phyloP scores from a whole-genome alignment of 2,113 vertebrate genomes.

The Prolemur simus region DNA sequence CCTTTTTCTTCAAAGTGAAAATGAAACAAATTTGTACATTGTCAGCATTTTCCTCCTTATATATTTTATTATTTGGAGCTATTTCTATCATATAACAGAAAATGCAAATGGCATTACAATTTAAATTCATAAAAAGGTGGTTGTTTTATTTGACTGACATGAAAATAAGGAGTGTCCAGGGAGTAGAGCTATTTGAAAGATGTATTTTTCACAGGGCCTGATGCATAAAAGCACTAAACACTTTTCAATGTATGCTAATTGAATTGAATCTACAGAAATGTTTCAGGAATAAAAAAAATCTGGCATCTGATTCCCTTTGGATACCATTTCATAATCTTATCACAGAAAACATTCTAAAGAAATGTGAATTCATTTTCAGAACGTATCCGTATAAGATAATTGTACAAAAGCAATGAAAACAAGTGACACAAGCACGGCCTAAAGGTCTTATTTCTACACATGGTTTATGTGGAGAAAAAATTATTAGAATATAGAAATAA shows the following conservation, averaged over 20 bases:
- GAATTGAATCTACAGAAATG: conserved; percentile 28
- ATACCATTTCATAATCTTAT: conserved; percentile 48
- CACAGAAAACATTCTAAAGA: conserved; percentile 40
- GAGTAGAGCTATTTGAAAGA: background rate
- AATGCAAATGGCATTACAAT: background rate
- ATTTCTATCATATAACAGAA: background rate
- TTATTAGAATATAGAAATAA: background rate
- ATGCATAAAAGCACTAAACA: conserved; percentile 36
- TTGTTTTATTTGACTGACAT: conserved; percentile 31
- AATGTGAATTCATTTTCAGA: conserved; percentile 58
- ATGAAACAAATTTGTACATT: background rate
- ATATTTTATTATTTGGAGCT: background rate
- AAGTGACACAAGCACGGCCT: background rate
- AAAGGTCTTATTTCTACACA: background rate
- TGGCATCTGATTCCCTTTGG: background rate
- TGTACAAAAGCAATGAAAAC: conserved; percentile 34
- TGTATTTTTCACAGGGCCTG: conserved; percentile 1
- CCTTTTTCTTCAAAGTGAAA: background rate
- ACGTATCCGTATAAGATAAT: conserved; percentile 38
- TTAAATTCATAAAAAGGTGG: conserved; percentile 31
- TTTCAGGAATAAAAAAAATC: conserved; percentile 25
- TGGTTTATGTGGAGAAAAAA: background rate
- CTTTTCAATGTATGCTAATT: conserved; percentile 66
- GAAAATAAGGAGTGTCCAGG: background rate
- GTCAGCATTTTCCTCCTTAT: conserved; percentile 10